A percentile compares a stretch with the other conserved stretches of the same genome.
These are phyloP conservation scores for Nasonovia ribisnigri DNA, from an alignment of 2,888 invertebrate species.

Conservation along the genomic window DNA sequence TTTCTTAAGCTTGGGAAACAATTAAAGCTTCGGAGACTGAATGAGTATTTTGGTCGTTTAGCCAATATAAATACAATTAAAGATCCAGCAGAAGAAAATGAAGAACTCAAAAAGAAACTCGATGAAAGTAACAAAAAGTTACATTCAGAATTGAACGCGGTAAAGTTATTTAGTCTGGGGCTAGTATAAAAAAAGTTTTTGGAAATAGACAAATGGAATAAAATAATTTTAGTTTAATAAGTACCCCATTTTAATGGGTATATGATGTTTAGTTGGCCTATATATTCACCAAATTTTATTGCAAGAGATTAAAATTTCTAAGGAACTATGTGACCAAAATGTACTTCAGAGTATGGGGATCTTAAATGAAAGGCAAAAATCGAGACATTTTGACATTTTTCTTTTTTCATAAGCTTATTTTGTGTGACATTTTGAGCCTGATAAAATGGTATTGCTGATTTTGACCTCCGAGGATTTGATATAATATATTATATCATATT, in stretches of 20 bases:
- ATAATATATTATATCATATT: too few species aligned
- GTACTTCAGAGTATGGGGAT: too few species aligned
- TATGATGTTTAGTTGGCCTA: not conserved
- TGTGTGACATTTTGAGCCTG: too few species aligned
- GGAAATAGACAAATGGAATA: not conserved
- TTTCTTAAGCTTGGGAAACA: conserved; percentile 53
- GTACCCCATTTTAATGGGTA: not conserved
- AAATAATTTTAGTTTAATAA: not conserved
- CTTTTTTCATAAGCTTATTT: too few species aligned
- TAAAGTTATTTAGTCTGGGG: not conserved
- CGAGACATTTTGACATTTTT: too few species aligned
- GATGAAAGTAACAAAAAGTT: conserved; percentile 57
- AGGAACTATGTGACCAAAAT: not conserved
- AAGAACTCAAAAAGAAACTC: conserved; percentile 43
- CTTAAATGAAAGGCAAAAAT: too few species aligned
- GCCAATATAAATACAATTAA: not conserved
- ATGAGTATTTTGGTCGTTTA: conserved; percentile 45
- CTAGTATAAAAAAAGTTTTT: not conserved
- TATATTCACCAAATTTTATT: not conserved
- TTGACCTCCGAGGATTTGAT: too few species aligned
- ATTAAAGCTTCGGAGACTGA: conserved; percentile 37
- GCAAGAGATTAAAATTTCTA: not conserved
- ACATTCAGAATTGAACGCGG: not conserved
- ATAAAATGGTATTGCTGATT: too few species aligned
- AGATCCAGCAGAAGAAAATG: conserved; percentile 57